Conservation (phyloP, 1,140 invertebrate genomes). For the Pteromalus puparum region DNA sequence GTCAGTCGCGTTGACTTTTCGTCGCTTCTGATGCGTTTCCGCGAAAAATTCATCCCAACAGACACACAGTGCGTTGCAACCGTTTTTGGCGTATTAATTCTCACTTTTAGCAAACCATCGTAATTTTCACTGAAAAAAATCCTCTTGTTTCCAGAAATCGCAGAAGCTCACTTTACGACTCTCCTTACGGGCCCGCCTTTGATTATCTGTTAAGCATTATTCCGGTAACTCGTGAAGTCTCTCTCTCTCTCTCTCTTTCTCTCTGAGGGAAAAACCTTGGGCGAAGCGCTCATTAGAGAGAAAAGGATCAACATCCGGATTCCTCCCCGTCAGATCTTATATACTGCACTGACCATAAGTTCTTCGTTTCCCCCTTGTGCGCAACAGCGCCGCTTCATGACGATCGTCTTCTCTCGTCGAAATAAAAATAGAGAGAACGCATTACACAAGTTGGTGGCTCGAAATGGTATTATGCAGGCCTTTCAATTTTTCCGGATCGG, state of each 20-base stretch:
- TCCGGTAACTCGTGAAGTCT: neutral
- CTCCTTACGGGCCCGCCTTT: neutral
- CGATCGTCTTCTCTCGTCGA: neutral
- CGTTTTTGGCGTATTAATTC: too few species aligned
- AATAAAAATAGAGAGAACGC: neutral
- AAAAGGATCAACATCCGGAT: constrained; percentile 20
- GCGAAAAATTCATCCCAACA: neutral
- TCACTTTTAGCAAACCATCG: neutral
- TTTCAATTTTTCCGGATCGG: constrained; percentile 24
- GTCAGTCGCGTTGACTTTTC: neutral
- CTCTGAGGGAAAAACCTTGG: neutral
- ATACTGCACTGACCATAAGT: neutral
- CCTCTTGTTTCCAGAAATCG: neutral
- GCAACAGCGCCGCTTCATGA: neutral
- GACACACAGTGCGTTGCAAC: too few species aligned
- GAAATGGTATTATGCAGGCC: neutral
- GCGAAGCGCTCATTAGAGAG: constrained; percentile 36
- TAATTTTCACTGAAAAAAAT: neutral
- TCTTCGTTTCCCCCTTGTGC: neutral
- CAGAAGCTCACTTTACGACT: constrained; percentile 1
- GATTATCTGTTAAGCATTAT: constrained; percentile 34
- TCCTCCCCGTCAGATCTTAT: neutral
- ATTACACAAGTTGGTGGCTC: neutral
- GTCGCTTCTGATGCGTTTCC: neutral
- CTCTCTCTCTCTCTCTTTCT: too few species aligned